Evolutionary conservation across 2,113 vertebrate species (phyloP), one percentile per base, ranked within the genome.

Genomic region (Poeciliopsis turrubarensis): DNA sequence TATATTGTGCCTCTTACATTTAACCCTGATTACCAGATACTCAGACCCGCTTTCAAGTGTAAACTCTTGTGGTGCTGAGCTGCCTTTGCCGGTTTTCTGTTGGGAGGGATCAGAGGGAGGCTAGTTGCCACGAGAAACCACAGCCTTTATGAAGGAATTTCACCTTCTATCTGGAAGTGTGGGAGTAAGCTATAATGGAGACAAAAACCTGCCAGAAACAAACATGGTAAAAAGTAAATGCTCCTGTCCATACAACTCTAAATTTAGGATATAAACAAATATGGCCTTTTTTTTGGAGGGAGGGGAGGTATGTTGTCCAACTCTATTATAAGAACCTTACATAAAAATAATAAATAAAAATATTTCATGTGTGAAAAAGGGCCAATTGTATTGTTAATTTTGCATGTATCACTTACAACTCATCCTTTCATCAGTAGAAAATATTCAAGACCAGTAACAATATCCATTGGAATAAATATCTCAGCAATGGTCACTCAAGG

Each of bases 61-160:
- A 64, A 75, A 78, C 73, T 73, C 73, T 74, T 68, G 69, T 31
- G 54, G 67, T 44, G 25, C 77, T 30, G 64, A 17, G 74, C 77
- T 72, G 75, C 79, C 79, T 70, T 39, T 57, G 65, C 60, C 27
- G 84, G 78, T 71, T 86, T 80, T 80, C 72, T 81, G 80, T 62
- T 80, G 81, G 86, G 80, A 77, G 72, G 69, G 69, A 81, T 78
- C 82, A 71, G 73, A 86, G 82, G 72, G 77, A 89, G 80, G 72
- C 81, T 72, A 79, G 86, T 92, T 92, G 90, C 88, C 80, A 87
- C 51, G 73, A 77, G 87, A 88, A 86, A 91, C 90, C 69, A 66
- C 78, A 88, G 88, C 75, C 81, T 89, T 87, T 85, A 78, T 34
- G 79, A 72, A 91, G 87, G 87, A 90, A 93, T 92, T 86, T 80